These are phyloP conservation scores for Lota lota DNA, from an alignment of 2,113 vertebrate genomes.

Conservation along the genomic window DNA sequence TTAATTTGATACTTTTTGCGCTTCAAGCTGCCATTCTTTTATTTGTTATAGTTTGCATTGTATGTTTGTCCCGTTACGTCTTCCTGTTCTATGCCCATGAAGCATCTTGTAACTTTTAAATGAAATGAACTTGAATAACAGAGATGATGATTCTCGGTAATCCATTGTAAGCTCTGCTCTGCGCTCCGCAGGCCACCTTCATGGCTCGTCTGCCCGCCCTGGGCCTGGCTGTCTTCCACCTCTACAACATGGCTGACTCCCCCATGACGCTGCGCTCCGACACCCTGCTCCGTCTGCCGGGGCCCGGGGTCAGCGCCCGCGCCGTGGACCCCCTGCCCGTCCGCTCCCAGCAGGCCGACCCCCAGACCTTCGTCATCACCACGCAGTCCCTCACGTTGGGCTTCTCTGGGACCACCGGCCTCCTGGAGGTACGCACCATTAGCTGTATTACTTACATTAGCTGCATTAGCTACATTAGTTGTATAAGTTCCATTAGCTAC, in stretches of 20 bases:
- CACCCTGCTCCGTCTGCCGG: conserved; percentile 76
- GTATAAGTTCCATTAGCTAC: no score
- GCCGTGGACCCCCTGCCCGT: conserved; percentile 73
- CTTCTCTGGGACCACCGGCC: conserved; percentile 86
- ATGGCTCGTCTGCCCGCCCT: conserved; percentile 83
- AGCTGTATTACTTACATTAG: no score
- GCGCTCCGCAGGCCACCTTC: conserved; percentile 79
- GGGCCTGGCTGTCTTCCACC: conserved; percentile 84
- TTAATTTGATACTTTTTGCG: no score
- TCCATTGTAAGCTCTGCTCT: background rate
- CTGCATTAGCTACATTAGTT: no score
- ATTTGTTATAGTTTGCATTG: no score
- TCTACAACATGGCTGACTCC: conserved; percentile 77
- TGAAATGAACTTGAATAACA: no score
- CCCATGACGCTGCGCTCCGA: conserved; percentile 75
- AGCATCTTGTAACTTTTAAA: no score
- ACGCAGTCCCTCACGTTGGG: conserved; percentile 85
- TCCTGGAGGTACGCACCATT: conserved; percentile 78
- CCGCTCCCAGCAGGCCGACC: conserved; percentile 70
- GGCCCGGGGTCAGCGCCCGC: conserved; percentile 55
- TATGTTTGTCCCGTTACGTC: no score
- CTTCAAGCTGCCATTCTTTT: no score
- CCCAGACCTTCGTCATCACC: conserved; percentile 82
- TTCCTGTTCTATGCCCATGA: no score
- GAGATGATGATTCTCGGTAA: no score